A percentile compares a stretch with the other conserved stretches of the same genome.
Conservation (phyloP, 2,113 vertebrate genomes). For the Corydoras sp. region DNA sequence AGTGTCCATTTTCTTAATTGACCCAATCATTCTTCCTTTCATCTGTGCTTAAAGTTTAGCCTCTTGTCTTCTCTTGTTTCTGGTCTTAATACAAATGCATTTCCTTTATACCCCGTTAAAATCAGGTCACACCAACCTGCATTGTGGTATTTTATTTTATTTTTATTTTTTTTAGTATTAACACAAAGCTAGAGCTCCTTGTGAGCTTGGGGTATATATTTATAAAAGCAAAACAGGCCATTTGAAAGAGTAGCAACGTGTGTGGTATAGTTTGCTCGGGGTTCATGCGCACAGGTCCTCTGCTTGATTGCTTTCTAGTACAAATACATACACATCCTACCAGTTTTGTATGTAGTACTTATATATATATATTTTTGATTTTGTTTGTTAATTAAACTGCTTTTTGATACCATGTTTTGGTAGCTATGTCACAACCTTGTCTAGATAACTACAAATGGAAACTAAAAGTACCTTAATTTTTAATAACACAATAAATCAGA, state of each 20-base stretch:
- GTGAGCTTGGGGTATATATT: constrained; percentile 11
- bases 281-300: constrained; percentile 24
- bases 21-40: constrained; percentile 8
- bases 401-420: constrained; percentile 10
- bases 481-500: constrained; percentile 33
- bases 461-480: constrained; percentile 40
- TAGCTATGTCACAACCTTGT: constrained; percentile 29
- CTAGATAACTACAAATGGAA: constrained; percentile 33
- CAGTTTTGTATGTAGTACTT: constrained; percentile 26
- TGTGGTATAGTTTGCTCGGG: constrained; percentile 28
- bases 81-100: constrained; percentile 19
- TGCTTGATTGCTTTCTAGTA: constrained; percentile 35
- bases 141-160: constrained; percentile 6
- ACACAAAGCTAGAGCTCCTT: constrained; percentile 22
- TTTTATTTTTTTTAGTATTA: constrained; percentile 11
- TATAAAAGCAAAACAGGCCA: constrained; percentile 28
- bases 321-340: constrained; percentile 31
- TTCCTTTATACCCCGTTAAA: constrained; percentile 13
- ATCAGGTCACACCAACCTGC: neutral
- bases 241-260: constrained; percentile 34
- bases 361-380: constrained; percentile 32
- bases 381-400: constrained; percentile 29
- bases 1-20: neutral
- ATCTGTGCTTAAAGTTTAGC: neutral
- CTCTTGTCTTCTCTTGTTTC: constrained; percentile 8